Evolutionary conservation across 1,140 invertebrate species (phyloP).

Genomic region (Brachionus asplanchnoidis): DNA sequence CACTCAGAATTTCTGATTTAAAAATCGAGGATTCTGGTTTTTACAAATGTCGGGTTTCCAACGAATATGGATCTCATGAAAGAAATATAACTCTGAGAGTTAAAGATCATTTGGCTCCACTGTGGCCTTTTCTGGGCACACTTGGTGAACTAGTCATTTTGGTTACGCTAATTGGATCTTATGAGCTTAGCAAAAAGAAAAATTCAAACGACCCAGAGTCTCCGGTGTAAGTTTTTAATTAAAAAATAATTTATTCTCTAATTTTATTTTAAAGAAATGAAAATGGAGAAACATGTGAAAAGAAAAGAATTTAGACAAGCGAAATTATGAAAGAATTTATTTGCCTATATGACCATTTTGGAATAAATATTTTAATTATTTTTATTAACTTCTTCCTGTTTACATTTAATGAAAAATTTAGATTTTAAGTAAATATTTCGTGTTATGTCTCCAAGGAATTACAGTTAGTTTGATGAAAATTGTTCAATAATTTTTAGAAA

Average conservation of each 20-base stretch:
- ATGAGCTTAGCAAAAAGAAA: neutral
- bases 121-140: slow-evolving; percentile 31
- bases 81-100: slow-evolving; percentile 27
- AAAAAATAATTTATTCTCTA: neutral
- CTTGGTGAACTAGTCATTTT: neutral
- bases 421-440: neutral
- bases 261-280: neutral
- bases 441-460: neutral
- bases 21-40: neutral
- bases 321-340: neutral
- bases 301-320: slow-evolving; percentile 15
- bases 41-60: neutral
- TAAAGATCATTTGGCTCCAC: neutral
- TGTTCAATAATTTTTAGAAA: neutral
- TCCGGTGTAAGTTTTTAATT: neutral
- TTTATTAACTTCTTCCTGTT: neutral
- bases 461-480: neutral
- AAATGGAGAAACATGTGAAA: neutral
- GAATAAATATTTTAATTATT: neutral
- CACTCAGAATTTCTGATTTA: neutral
- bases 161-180: neutral
- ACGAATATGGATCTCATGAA: slow-evolving; percentile 4
- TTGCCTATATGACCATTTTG: neutral
- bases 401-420: neutral
- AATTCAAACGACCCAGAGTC: neutral